Conservation (phyloP, 2,113 vertebrate genomes). For the Haemorhous mexicanus region DNA sequence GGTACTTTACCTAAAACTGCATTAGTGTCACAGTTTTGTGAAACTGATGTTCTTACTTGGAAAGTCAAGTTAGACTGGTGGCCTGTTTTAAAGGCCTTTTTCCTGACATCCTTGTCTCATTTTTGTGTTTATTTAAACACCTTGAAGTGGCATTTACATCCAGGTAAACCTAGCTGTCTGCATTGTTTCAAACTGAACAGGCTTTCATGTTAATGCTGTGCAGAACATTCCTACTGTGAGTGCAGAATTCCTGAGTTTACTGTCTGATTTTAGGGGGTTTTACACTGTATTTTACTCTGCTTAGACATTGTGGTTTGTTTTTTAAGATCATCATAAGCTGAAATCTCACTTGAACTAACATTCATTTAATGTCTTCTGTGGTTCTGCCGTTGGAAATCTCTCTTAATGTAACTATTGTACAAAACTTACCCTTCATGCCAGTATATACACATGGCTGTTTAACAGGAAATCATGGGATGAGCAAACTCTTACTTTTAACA, state of each 20-base stretch:
- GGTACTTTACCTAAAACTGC: slow-evolving; percentile 74
- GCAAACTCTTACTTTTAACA: slow-evolving; percentile 60
- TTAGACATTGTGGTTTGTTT: slow-evolving; percentile 2
- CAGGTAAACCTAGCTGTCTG: slow-evolving; percentile 62
- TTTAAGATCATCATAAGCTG: slow-evolving; percentile 39
- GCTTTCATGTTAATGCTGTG: slow-evolving; percentile 66
- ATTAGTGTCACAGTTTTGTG: slow-evolving; percentile 77
- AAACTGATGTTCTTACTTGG: slow-evolving; percentile 79
- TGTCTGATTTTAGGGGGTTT: slow-evolving; percentile 42
- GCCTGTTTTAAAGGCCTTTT: slow-evolving; percentile 83
- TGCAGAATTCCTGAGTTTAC: slow-evolving; percentile 65
- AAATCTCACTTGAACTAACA: slow-evolving; percentile 3
- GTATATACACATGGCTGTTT: slow-evolving; percentile 5
- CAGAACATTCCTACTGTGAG: slow-evolving; percentile 67
- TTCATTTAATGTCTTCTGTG: slow-evolving; percentile 38
- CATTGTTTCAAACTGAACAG: slow-evolving; percentile 47
- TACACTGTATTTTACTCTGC: slow-evolving; percentile 51
- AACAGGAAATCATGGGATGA: slow-evolving; percentile 30
- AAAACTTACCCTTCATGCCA: slow-evolving; percentile 35
- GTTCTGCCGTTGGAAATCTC: slow-evolving; percentile 51
- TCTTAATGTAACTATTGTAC: slow-evolving; percentile 52
- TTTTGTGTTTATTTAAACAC: slow-evolving; percentile 68
- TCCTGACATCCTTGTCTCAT: slow-evolving; percentile 57
- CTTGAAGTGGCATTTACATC: slow-evolving; percentile 60
- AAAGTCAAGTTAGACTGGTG: slow-evolving; percentile 73